phyloP scores from a whole-genome alignment of 2,113 vertebrate genomes.

The Nothocercus julius region DNA sequence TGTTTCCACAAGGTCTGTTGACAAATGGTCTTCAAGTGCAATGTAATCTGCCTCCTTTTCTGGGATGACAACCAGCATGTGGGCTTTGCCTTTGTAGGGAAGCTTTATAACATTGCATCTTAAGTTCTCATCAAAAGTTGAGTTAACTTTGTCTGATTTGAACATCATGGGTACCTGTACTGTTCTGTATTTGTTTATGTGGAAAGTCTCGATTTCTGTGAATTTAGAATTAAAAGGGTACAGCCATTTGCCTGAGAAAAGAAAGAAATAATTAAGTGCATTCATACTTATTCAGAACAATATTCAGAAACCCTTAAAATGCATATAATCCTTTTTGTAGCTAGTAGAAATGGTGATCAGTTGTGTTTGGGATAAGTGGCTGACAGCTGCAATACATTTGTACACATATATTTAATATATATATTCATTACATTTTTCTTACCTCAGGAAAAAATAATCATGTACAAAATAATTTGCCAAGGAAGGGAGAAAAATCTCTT shows the following conservation, averaged over 20 bases:
- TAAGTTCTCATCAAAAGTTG: conserved; percentile 78
- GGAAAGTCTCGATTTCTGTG: conserved; percentile 81
- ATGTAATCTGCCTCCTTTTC: conserved; percentile 82
- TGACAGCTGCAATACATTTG: not conserved
- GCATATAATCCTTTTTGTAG: not conserved
- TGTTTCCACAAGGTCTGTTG: conserved; percentile 75
- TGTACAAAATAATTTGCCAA: not conserved
- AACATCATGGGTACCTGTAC: conserved; percentile 90
- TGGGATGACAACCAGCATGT: conserved; percentile 90
- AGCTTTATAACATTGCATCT: conserved; percentile 85
- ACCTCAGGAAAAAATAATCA: not conserved
- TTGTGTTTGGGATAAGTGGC: not conserved
- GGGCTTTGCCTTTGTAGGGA: conserved; percentile 83
- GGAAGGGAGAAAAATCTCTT: not conserved
- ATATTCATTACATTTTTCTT: not conserved
- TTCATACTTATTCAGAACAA: not conserved
- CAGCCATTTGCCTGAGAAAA: conserved; percentile 84
- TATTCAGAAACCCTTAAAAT: not conserved
- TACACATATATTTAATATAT: not conserved
- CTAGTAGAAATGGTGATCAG: not conserved
- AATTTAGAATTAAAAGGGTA: conserved; percentile 79
- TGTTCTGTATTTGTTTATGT: conserved; percentile 85
- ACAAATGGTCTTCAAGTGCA: conserved; percentile 86
- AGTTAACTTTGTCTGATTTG: conserved; percentile 76
- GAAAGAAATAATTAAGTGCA: not conserved